Evolutionary conservation across 2,888 invertebrate species (phyloP), one percentile per base, ranked within the genome.

Genomic region (Elysia crispata): DNA sequence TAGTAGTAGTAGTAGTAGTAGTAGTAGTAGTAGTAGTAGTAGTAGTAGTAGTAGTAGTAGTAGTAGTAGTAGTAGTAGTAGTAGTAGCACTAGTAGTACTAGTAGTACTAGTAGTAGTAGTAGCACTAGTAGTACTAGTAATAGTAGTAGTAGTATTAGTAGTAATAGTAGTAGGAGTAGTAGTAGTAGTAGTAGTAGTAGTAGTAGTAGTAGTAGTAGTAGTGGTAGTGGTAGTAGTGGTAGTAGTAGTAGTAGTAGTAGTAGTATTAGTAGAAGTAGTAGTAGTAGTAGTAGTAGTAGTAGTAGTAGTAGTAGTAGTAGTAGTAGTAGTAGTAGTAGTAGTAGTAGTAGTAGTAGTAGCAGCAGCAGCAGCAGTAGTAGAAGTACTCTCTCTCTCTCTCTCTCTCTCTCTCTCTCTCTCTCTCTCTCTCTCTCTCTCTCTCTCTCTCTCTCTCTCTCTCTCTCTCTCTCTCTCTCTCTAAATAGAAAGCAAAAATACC

Each of bases 1-100:
- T 77, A 77, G 77, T 77, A 33, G 73, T 77, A 77, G 77, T 70
- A 76, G 77, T 70, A 74, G 77, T 70, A 76, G 77, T 77, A 20
- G 73, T 77, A 33, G 77, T 77, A 72, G 77, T 77, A 76, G 73
- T 77, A 77, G 77, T 77, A 77, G 77, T 77, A 74, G 77, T 77
- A 76, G 73, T 77, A 77, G 72, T 76, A 76, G 72, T 33, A 75
- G 8, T 28, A 25, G n/a, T 28, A 28, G 13, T n/a, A n/a, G 11
- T n/a, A 49, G n/a, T 41, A 23, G 23, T 41, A 23, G 13, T 18
- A 23, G 30, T 41, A n/a, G n/a, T n/a, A n/a, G n/a, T n/a, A n/a
- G n/a, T n/a, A n/a, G n/a, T n/a, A n/a, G n/a, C n/a, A n/a, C n/a
- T n/a, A n/a, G n/a, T n/a, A n/a, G n/a, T n/a, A n/a, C n/a, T n/a